Base-by-base conservation (phyloP, 2,797 vertebrate genomes). In the Helostoma temminkii region DNA sequence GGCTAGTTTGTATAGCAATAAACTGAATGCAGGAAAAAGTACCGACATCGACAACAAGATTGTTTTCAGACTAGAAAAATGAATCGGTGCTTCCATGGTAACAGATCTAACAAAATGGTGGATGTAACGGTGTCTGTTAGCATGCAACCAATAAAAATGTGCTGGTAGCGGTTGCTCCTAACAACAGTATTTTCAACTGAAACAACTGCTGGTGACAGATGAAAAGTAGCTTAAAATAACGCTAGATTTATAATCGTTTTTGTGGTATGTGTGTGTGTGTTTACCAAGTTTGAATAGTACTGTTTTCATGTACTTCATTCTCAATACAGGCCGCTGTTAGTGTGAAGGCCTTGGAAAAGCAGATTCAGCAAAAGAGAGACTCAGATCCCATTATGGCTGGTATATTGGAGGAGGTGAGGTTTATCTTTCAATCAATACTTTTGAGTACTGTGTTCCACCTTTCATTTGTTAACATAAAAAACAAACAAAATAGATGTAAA, bases 341-440 rank as follows among this genome's bases (percentile, higher is more conserved):
- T 15, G 78, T 88, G 43, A 94, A 93, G 66, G 72, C 84, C 4
- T 43, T 91, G 71, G 96, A 98, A 76, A 98, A 95, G 60, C 95
- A 95, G 67, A 65, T 92, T 2, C 95, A 95, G 71, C 95, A 95
- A 77, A 96, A 94, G 91, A 97, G 94, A 71, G 96, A 96, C 16
- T 87, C 94, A 0, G 96, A 98, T 80, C 97, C 97, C 6, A 95
- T 99, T 37, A 96, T 97, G 90, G 89, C 91, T 48, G 97, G 95
- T 36, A 98, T 98, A 54, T 86, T 95, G 70, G 98, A 99, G 42
- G 98, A 99, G 95, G 98, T 98, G 71, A 88, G 90, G 37, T 10
- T 8, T 9, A 25, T 39, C 15, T 57, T 45, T 3, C 15, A 22
- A 1, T 39, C 30, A 45, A 2, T 43, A 45, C 9, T 42, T 30